Conservation (phyloP, 2,113 vertebrate species). For the Hassar affinis region DNA sequence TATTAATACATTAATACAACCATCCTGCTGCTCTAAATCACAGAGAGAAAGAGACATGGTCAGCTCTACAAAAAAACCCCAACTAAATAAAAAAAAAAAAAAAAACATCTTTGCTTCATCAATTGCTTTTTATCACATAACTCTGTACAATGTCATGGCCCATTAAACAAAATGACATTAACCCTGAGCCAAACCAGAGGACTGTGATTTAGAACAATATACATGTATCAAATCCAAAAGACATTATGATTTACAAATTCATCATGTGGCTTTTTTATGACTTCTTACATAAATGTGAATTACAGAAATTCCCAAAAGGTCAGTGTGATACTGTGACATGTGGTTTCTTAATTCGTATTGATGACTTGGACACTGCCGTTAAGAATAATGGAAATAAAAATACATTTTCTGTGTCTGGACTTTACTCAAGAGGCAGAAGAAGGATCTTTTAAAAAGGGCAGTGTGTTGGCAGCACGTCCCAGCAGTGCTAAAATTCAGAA, state of each 20-base stretch:
- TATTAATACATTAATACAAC: constrained; percentile 61
- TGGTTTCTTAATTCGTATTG: background rate
- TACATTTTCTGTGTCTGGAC: background rate
- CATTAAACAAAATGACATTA: background rate
- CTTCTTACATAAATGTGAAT: background rate
- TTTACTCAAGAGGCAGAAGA: background rate
- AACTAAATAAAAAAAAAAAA: background rate
- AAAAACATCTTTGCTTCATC: background rate
- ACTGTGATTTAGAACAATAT: too few species aligned
- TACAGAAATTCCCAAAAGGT: background rate
- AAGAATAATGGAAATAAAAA: background rate
- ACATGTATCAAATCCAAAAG: background rate
- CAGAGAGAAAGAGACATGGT: background rate
- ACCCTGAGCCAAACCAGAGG: background rate
- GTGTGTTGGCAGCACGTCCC: background rate
- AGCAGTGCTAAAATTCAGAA: background rate
- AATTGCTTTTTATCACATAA: constrained; percentile 29
- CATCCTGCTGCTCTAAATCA: background rate
- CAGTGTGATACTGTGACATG: constrained; percentile 21
- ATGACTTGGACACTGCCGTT: background rate
- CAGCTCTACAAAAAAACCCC: constrained; percentile 19
- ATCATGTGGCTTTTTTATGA: background rate
- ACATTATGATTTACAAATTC: background rate
- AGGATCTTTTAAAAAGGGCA: background rate
- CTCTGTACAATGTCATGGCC: constrained; percentile 51